phyloP scores from a whole-genome alignment of 2,888 invertebrate genomes.

The Andrena praecox region DNA sequence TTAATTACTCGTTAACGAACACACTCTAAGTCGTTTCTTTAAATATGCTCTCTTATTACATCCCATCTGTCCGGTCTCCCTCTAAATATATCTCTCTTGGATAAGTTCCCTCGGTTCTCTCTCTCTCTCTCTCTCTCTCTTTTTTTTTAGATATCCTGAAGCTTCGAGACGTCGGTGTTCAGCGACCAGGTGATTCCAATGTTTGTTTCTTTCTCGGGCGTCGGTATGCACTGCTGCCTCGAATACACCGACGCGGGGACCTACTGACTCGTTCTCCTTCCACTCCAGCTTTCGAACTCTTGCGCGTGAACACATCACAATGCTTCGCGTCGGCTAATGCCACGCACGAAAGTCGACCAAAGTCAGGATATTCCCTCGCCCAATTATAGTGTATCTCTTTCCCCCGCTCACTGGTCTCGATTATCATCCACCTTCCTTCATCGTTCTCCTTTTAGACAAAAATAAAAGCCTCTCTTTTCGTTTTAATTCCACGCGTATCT shows the following conservation, averaged over 20 bases:
- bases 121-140: neutral
- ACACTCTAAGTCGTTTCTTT: slow-evolving; percentile 42
- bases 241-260: slow-evolving; percentile 30
- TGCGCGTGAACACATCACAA: slow-evolving; percentile 2
- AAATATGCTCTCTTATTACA: slow-evolving; percentile 30
- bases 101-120: slow-evolving; percentile 13
- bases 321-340: slow-evolving; percentile 49
- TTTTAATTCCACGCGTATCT: slow-evolving; percentile 51
- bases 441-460: slow-evolving; percentile 37
- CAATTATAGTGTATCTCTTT: neutral
- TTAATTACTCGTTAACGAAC: slow-evolving; percentile 67
- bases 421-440: slow-evolving; percentile 32
- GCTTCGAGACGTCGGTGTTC: slow-evolving; percentile 1
- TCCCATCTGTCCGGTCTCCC: neutral
- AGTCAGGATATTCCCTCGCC: slow-evolving; percentile 40
- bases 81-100: neutral
- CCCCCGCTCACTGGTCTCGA: neutral
- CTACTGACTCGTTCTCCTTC: too few species aligned
- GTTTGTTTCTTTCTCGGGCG: neutral
- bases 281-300: neutral
- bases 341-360: slow-evolving; percentile 39
- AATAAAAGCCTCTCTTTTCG: slow-evolving; percentile 52
- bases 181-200: neutral
- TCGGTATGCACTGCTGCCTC: slow-evolving; percentile 60
- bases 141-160: slow-evolving; percentile 11